phyloP scores from a whole-genome alignment of 1,140 invertebrate genomes.

The Penaeus chinensis region DNA sequence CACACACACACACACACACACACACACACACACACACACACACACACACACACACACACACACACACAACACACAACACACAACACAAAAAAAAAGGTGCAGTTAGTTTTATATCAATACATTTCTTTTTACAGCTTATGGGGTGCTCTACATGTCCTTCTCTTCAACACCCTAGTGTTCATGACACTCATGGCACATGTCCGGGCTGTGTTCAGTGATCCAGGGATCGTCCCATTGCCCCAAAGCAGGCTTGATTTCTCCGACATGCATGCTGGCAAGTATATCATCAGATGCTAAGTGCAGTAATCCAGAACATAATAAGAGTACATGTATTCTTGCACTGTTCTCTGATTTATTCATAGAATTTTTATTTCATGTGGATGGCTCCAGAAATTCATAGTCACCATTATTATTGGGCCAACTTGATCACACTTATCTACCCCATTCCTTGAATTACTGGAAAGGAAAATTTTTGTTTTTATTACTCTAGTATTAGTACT shows the following conservation, averaged over 20 bases:
- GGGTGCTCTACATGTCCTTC: constrained; percentile 84
- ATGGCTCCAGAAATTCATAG: too few species aligned
- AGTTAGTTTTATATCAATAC: constrained; percentile 47
- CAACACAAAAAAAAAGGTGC: background rate
- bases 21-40: background rate
- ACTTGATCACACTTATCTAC: too few species aligned
- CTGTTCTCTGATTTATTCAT: too few species aligned
- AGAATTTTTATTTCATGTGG: too few species aligned
- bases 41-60: background rate
- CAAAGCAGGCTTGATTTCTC: constrained; percentile 85
- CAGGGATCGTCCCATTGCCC: constrained; percentile 87
- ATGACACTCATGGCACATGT: constrained; percentile 82
- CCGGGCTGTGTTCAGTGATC: constrained; percentile 88
- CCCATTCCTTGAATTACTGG: too few species aligned
- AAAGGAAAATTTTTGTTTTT: too few species aligned
- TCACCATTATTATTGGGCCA: too few species aligned
- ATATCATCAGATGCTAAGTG: background rate
- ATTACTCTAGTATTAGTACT: too few species aligned
- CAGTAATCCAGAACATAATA: background rate
- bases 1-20: background rate
- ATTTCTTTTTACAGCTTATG: constrained; percentile 78
- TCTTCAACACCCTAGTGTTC: constrained; percentile 85
- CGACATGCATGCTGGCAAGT: constrained; percentile 78
- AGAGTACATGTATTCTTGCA: too few species aligned
- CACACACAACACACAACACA: background rate